Evolutionary conservation across 2,797 vertebrate genomes (phyloP).

Genomic region (Gadopsis marmoratus): DNA sequence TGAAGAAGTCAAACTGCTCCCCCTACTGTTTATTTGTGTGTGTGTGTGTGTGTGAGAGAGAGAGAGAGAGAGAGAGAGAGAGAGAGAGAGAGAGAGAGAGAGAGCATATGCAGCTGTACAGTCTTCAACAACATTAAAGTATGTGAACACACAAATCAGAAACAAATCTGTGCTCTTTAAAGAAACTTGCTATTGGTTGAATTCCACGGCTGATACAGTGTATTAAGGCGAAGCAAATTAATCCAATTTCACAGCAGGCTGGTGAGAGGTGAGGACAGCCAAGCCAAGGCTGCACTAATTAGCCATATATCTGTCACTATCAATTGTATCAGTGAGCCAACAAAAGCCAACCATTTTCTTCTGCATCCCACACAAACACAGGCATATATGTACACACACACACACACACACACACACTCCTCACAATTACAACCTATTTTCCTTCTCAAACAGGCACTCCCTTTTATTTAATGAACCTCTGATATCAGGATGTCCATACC

Average conservation of each 20-base stretch:
- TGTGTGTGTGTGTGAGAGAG: neutral
- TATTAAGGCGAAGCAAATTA: conserved; percentile 76
- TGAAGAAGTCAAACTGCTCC: too few relatives aligned
- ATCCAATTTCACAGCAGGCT: conserved; percentile 78
- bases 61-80: neutral
- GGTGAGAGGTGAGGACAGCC: conserved; percentile 79
- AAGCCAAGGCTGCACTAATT: conserved; percentile 75
- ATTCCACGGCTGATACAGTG: conserved; percentile 50
- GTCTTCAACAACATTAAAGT: conserved; percentile 7
- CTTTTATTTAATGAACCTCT: conserved; percentile 4
- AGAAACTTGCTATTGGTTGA: conserved; percentile 58
- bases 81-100: neutral
- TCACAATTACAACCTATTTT: neutral
- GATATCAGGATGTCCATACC: neutral
- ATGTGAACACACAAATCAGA: conserved; percentile 18
- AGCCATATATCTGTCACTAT: conserved; percentile 76
- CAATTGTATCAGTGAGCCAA: conserved; percentile 63
- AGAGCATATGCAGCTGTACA: neutral
- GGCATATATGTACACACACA: conserved; percentile 6
- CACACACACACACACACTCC: neutral
- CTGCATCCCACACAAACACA: conserved; percentile 43
- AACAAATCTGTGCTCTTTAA: conserved; percentile 56
- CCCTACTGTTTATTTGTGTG: conserved; percentile 9
- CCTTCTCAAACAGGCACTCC: neutral
- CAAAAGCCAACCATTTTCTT: conserved; percentile 53